These are phyloP conservation scores for Lutjanus campechanus DNA, from an alignment of 2,797 vertebrate genomes.

Conservation along the genomic window DNA sequence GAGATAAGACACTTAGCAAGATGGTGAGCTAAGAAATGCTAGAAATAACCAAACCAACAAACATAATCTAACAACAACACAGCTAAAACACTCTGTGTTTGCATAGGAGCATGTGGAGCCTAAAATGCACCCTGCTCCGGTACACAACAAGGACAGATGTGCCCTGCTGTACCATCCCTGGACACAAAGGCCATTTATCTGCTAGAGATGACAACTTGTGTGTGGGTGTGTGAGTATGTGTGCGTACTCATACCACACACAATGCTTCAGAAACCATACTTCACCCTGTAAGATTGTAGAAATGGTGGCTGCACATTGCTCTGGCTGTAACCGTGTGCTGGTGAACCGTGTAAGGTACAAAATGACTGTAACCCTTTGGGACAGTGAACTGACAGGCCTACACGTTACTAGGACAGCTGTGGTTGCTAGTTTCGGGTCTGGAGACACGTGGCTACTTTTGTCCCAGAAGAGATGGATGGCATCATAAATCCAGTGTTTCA, in stretches of 20 bases:
- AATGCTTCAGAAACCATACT: conserved; percentile 38
- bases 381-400: conserved; percentile 14
- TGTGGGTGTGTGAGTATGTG: conserved; percentile 42
- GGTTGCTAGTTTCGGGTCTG: conserved; percentile 55
- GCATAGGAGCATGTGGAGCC: not conserved
- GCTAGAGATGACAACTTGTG: conserved; percentile 62
- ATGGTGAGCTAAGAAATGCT: conserved; percentile 3
- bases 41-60: not conserved
- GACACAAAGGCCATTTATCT: conserved; percentile 78
- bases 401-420: conserved; percentile 30
- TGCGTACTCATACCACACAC: conserved; percentile 29
- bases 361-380: conserved; percentile 47
- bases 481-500: conserved; percentile 53
- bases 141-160: conserved; percentile 76
- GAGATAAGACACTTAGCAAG: conserved; percentile 13
- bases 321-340: conserved; percentile 9
- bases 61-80: not conserved
- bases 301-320: conserved; percentile 20
- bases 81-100: conserved; percentile 32
- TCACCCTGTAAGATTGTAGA: conserved; percentile 25
- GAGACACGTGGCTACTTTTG: conserved; percentile 51
- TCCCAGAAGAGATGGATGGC: conserved; percentile 58
- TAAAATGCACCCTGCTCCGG: conserved; percentile 44
- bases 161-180: conserved; percentile 72
- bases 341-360: conserved; percentile 32